These are phyloP conservation scores for Malurus cyaneus DNA, from an alignment of 2,113 vertebrate species.

Conservation along the genomic window DNA sequence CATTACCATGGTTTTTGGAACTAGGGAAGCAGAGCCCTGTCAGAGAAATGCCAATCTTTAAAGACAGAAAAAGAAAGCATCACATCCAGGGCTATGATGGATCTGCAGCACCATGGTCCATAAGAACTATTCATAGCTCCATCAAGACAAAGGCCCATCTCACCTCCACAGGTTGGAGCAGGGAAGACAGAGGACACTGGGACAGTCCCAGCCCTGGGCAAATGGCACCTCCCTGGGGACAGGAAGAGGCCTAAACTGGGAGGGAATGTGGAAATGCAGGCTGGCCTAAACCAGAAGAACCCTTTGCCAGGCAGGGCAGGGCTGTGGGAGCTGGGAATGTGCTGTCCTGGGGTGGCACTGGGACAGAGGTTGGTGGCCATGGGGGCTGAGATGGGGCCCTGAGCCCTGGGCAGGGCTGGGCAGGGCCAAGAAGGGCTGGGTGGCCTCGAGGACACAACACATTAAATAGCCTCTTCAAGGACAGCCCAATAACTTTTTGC, in stretches of 20 bases:
- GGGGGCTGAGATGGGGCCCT: neutral
- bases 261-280: rapidly evolving
- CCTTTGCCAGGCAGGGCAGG: neutral
- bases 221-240: rapidly evolving
- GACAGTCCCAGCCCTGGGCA: neutral
- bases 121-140: rapidly evolving
- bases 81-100: neutral
- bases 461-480: neutral
- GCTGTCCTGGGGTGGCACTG: rapidly evolving
- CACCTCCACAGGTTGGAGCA: neutral
- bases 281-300: neutral
- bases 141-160: neutral
- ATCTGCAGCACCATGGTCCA: neutral
- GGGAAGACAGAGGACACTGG: rapidly evolving
- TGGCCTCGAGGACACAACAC: rapidly evolving
- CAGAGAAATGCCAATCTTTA: neutral
- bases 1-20: neutral
- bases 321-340: neutral
- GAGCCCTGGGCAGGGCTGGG: too few species aligned
- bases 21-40: neutral
- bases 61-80: neutral
- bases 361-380: neutral
- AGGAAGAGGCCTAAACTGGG: neutral
- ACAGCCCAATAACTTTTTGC: neutral
- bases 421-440: neutral